Evolutionary conservation across 1,140 invertebrate species (phyloP).

Genomic region (Drepana arcuata): DNA sequence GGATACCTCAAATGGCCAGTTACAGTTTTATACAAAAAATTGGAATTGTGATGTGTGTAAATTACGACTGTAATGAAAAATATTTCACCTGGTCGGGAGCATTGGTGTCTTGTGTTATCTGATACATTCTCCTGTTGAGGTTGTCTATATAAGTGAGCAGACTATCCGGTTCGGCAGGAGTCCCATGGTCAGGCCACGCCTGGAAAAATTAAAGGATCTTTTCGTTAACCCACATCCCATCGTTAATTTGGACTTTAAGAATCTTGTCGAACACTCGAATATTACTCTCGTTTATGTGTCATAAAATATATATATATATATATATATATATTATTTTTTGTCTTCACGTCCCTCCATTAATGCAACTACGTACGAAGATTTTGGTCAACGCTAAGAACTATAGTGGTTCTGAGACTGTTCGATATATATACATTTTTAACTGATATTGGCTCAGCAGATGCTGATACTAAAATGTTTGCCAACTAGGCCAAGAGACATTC

Average conservation of each 20-base stretch:
- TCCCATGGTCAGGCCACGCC: conserved; percentile 98
- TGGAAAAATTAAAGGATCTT: too few species aligned
- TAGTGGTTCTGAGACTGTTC: too few species aligned
- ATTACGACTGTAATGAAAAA: too few species aligned
- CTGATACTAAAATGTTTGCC: background rate
- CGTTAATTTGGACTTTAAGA: background rate
- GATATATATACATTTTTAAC: too few species aligned
- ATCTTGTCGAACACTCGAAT: background rate
- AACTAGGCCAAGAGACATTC: background rate
- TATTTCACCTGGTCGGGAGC: conserved; percentile 45
- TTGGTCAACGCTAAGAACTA: background rate
- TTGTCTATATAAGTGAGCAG: conserved; percentile 95
- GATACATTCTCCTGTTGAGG: conserved; percentile 90
- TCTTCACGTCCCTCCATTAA: background rate
- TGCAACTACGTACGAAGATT: background rate
- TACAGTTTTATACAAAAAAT: too few species aligned
- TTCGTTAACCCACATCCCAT: too few species aligned
- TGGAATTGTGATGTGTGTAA: too few species aligned
- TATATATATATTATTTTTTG: background rate
- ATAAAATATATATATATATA: background rate
- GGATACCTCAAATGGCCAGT: too few species aligned
- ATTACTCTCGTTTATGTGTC: background rate
- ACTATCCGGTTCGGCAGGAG: conserved; percentile 93
- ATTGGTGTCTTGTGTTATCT: conserved; percentile 63
- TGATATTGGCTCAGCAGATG: too few species aligned